Base-by-base conservation (phyloP, 2,888 invertebrate genomes). In the Tinea pellionella region DNA sequence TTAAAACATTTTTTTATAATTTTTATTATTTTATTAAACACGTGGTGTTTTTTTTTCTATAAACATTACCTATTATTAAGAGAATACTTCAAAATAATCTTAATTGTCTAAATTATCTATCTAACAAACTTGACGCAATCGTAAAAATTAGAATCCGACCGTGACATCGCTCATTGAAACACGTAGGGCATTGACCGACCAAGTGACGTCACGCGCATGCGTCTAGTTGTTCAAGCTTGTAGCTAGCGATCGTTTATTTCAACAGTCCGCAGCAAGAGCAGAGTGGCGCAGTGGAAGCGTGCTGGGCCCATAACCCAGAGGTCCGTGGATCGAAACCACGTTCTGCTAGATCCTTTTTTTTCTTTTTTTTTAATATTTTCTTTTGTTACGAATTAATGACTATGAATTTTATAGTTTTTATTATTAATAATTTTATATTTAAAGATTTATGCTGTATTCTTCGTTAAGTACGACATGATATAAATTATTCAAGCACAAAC, bases 261-360 rank as follows among this genome's bases (percentile, higher is more conserved):
- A 67, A 6, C 24, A 0, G n/a, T 0, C 0, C 0, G 0, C 0
- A 0, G 0, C 65, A 73, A 70, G 72, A 92, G 92, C 92, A 92
- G 91, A 92, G 92, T 92, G 92, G 92, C 89, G 92, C 90, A 90
- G 90, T 89, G 90, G 90, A 90, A 89, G 90, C 90, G 90, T 90
- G 90, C 90, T 90, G 89, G 89, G 90, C 90, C 90, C 90, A 90
- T 90, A 90, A 90, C 90, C 92, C 93, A 94, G 93, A 94, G 93
- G 92, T 93, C 93, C 93, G 94, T 93, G 92, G 92, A 92, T 92
- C 92, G 93, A 93, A 92, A 92, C 92, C 92, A 92, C 91, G 92
- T 92, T 91, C 91, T 91, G 90, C 90, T 90, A 90, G 51, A 19
- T 32, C 64, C 67, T 63, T 66, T 61, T 60, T 51, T 61, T 59